These are phyloP conservation scores for Syrista parreyssii DNA, from an alignment of 2,888 invertebrate genomes.

Conservation along the genomic window DNA sequence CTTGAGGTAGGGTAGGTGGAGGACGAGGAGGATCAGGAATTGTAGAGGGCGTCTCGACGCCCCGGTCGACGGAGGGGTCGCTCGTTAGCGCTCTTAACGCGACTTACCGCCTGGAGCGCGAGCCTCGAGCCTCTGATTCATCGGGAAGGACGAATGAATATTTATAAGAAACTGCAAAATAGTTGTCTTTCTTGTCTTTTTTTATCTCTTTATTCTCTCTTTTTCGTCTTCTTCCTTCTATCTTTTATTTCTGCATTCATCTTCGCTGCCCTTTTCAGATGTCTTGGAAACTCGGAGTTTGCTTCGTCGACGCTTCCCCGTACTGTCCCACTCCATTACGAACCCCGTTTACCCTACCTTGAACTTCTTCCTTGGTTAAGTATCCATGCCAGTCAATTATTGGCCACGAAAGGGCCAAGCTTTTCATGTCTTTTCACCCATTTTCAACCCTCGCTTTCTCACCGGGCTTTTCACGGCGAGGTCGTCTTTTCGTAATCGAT, in stretches of 20 bases:
- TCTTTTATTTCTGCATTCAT: neutral
- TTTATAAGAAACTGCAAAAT: conserved; percentile 65
- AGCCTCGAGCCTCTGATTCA: conserved; percentile 57
- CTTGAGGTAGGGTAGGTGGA: conserved; percentile 11
- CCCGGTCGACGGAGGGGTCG: conserved; percentile 50
- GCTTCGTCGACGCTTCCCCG: neutral
- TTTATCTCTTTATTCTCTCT: conserved; percentile 3
- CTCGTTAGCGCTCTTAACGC: conserved; percentile 66
- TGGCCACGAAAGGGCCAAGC: neutral
- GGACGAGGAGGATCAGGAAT: conserved; percentile 15
- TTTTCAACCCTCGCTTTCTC: conserved; percentile 18
- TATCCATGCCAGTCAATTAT: conserved; percentile 5
- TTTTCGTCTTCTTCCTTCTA: conserved; percentile 4
- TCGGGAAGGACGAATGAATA: conserved; percentile 61
- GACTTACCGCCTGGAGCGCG: conserved; percentile 63
- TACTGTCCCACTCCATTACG: neutral
- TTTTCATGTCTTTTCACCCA: conserved; percentile 4
- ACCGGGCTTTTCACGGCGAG: neutral
- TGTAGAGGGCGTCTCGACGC: conserved; percentile 15
- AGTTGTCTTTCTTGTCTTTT: conserved; percentile 40
- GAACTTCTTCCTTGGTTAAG: neutral
- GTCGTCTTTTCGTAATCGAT: neutral
- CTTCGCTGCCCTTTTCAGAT: neutral
- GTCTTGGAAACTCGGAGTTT: neutral
- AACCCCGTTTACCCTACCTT: neutral